phyloP scores from a whole-genome alignment of 2,888 invertebrate genomes.

The Andrena hattorfiana region DNA sequence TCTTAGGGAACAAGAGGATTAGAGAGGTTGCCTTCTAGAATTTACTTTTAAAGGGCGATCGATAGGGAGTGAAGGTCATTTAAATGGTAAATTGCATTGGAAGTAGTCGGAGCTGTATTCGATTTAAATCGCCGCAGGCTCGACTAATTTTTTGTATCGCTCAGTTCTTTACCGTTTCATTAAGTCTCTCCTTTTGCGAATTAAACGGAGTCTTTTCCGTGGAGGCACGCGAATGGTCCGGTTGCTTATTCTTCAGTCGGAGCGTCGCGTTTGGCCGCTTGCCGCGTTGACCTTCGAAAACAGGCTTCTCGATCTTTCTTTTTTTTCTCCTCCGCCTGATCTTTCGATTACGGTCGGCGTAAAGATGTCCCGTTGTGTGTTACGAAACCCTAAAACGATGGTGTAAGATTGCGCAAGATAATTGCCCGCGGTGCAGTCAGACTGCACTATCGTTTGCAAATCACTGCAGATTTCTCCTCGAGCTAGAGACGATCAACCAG shows the following conservation, averaged over 20 bases:
- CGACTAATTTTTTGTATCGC: background rate
- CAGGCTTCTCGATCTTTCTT: background rate
- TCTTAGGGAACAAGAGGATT: background rate
- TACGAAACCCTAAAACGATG: slow-evolving; percentile 16
- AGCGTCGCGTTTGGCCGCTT: slow-evolving; percentile 6
- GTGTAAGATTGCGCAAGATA: slow-evolving; percentile 22
- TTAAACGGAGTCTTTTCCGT: background rate
- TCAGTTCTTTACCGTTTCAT: background rate
- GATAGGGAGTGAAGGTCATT: slow-evolving; percentile 12
- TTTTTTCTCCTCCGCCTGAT: background rate
- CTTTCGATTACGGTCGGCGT: background rate
- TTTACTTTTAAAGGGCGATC: slow-evolving; percentile 4
- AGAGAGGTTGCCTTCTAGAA: background rate
- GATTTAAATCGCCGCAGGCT: background rate
- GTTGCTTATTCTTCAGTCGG: background rate
- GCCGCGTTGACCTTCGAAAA: slow-evolving; percentile 12
- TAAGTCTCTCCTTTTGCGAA: slow-evolving; percentile 10
- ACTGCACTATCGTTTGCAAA: background rate
- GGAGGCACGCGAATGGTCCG: background rate
- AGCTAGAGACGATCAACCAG: background rate
- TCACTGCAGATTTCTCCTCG: background rate
- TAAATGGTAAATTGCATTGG: slow-evolving; percentile 16
- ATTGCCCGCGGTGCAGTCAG: slow-evolving; percentile 4
- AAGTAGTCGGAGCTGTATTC: background rate
- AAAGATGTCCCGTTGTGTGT: slow-evolving; percentile 11